Evolutionary conservation across 2,888 invertebrate species (phyloP).

Genomic region (Leptinotarsa peninsularis): DNA sequence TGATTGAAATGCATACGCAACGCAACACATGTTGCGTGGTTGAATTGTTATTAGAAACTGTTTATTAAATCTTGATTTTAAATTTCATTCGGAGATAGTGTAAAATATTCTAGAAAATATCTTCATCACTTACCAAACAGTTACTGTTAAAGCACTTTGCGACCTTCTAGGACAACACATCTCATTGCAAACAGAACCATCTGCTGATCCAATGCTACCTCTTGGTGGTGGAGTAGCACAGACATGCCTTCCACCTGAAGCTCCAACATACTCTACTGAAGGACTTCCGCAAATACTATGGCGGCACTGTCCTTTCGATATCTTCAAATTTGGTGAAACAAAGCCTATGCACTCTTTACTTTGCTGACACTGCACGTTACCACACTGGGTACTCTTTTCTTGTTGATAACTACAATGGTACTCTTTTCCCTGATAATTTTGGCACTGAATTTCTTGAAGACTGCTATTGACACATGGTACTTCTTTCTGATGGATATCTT

Average conservation of each 20-base stretch:
- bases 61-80: neutral
- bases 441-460: constrained; percentile 64
- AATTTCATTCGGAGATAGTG: neutral
- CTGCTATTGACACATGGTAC: constrained; percentile 49
- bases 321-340: constrained; percentile 59
- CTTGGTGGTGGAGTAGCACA: constrained; percentile 65
- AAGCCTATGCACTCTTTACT: constrained; percentile 54
- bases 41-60: no score
- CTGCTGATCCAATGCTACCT: constrained; percentile 57
- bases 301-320: constrained; percentile 55
- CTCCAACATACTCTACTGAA: constrained; percentile 73
- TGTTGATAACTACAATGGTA: constrained; percentile 54
- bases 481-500: constrained; percentile 54
- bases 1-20: no score
- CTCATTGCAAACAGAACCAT: constrained; percentile 57
- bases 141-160: constrained; percentile 58
- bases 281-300: constrained; percentile 68
- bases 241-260: constrained; percentile 72
- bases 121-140: constrained; percentile 67
- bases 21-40: no score
- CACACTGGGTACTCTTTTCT: constrained; percentile 66
- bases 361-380: constrained; percentile 53
- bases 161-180: constrained; percentile 60
- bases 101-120: neutral
- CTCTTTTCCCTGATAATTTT: constrained; percentile 57